Percentiles rank a stretch among this genome's conserved stretches.
Conservation (phyloP, 1,140 invertebrate genomes). For the Brevipalpus yothersi region DNA sequence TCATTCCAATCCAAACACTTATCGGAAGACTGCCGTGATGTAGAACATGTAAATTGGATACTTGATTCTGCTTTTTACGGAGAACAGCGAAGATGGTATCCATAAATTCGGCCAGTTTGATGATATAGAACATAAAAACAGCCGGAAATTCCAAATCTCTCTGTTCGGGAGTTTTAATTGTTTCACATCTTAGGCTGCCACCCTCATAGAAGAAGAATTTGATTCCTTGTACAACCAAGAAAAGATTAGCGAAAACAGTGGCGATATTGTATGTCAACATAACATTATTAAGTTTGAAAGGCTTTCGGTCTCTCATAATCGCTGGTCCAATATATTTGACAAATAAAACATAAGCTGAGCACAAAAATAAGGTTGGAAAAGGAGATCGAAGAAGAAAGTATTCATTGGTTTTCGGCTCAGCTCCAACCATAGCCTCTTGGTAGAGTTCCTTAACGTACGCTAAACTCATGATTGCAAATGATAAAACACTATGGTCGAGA, state of each 20-base stretch:
- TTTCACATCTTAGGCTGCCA: conserved; percentile 2
- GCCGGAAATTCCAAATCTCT: conserved; percentile 1
- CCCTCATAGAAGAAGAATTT: conserved; percentile 28
- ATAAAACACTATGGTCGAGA: too few relatives aligned
- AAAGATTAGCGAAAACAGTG: conserved; percentile 26
- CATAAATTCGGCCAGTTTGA: conserved; percentile 15
- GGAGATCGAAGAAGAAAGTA: too few relatives aligned
- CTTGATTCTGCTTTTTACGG: conserved; percentile 70
- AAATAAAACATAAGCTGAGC: neutral
- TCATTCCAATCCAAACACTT: conserved; percentile 16
- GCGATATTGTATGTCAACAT: conserved; percentile 14
- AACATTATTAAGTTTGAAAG: neutral
- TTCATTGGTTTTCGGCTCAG: too few relatives aligned
- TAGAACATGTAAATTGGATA: conserved; percentile 76
- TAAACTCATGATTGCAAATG: too few relatives aligned
- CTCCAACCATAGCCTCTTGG: too few relatives aligned
- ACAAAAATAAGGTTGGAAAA: too few relatives aligned
- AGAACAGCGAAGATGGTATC: conserved; percentile 44
- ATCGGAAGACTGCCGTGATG: conserved; percentile 90
- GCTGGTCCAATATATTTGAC: neutral
- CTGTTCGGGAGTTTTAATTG: conserved; percentile 1
- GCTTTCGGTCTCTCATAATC: conserved; percentile 2
- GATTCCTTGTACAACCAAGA: conserved; percentile 37
- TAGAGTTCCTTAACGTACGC: too few relatives aligned
- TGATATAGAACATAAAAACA: conserved; percentile 23